These are phyloP conservation scores for Tetramorium bicarinatum DNA, from an alignment of 2,888 invertebrate species.

Conservation along the genomic window DNA sequence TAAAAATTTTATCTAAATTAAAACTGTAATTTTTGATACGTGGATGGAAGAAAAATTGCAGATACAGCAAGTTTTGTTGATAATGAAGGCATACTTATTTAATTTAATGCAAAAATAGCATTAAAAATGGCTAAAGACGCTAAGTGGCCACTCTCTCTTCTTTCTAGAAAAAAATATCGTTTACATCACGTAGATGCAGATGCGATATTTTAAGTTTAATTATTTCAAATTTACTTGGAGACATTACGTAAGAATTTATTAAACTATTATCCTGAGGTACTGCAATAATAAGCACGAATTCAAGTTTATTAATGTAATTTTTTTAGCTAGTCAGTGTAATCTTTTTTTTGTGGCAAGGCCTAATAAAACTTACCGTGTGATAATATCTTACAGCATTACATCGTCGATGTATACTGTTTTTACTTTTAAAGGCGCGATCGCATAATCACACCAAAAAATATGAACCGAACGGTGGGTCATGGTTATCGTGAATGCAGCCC, in stretches of 20 bases:
- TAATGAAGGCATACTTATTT: neutral
- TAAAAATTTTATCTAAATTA: neutral
- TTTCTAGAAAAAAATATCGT: neutral
- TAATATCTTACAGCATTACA: neutral
- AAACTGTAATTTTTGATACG: neutral
- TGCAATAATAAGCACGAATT: neutral
- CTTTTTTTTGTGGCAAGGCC: neutral
- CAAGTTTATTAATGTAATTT: slow-evolving; percentile 3
- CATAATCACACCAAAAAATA: slow-evolving; percentile 11
- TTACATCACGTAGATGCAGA: neutral
- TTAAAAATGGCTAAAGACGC: neutral
- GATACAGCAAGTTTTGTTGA: neutral
- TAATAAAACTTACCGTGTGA: neutral
- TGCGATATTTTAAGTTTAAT: slow-evolving; percentile 13
- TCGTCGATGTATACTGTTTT: neutral
- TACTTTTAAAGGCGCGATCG: neutral
- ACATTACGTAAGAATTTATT: neutral
- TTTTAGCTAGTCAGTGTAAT: neutral
- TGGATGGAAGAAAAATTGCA: neutral
- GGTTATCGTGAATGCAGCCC: slow-evolving; percentile 24
- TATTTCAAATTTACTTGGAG: neutral
- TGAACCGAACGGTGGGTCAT: neutral
- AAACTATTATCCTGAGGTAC: neutral
- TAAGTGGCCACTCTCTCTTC: neutral
- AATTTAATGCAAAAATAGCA: neutral